phyloP scores from a whole-genome alignment of 2,888 invertebrate species.

The Rhyacophila evoluta region DNA sequence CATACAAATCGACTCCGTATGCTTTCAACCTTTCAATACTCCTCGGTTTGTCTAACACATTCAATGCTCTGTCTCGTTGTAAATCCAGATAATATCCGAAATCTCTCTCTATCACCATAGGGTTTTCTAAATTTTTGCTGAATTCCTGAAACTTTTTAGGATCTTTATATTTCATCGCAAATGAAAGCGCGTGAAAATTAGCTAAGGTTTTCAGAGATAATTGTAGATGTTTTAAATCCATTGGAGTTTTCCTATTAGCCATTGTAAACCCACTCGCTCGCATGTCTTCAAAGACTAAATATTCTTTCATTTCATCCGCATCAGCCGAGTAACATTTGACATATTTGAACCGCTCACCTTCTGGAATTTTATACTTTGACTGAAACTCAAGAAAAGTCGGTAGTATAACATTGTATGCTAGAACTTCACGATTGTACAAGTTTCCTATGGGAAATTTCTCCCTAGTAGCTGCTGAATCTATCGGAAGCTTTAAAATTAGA shows the following conservation, averaged over 20 bases:
- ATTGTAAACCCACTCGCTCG: conserved; percentile 32
- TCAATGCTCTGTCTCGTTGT: conserved; percentile 23
- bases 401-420: conserved; percentile 40
- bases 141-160: conserved; percentile 26
- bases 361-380: conserved; percentile 25
- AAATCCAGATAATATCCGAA: conserved; percentile 23
- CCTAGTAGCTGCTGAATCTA: not conserved
- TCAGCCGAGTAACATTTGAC: conserved; percentile 35
- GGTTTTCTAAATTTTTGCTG: not conserved
- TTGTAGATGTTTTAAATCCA: conserved; percentile 35
- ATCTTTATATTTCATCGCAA: conserved; percentile 34
- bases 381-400: conserved; percentile 31
- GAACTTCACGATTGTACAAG: conserved; percentile 45
- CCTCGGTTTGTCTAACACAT: conserved; percentile 15
- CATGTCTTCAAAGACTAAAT: conserved; percentile 44
- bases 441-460: conserved; percentile 35
- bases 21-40: conserved; percentile 26
- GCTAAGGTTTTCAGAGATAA: conserved; percentile 37
- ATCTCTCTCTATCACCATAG: not conserved
- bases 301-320: conserved; percentile 36
- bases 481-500: conserved; percentile 40
- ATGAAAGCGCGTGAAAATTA: conserved; percentile 44
- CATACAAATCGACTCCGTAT: conserved; percentile 22
- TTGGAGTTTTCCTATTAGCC: conserved; percentile 20
- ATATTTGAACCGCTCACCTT: conserved; percentile 30